A percentile compares a stretch with the other conserved stretches of the same genome.
Conservation (phyloP, 2,113 vertebrate genomes). For the Corapipo altera region DNA sequence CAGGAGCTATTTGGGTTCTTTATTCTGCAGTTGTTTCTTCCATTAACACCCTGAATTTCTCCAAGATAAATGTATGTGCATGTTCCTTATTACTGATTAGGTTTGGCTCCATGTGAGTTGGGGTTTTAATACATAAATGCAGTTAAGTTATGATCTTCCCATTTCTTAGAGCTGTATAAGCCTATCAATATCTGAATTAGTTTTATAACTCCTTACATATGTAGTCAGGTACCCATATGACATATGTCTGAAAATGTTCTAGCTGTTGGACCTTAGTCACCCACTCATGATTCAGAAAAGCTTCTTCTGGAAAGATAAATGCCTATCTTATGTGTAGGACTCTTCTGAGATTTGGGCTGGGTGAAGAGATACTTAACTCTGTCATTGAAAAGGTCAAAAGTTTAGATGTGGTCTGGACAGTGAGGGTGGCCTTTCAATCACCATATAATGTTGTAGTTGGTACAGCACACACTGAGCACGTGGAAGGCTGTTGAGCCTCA, state of each 20-base stretch:
- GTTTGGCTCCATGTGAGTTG: neutral
- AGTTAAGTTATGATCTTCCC: neutral
- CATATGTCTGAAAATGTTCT: neutral
- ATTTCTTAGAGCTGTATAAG: neutral
- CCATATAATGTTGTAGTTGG: neutral
- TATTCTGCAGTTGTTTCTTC: neutral
- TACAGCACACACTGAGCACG: neutral
- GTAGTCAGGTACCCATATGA: neutral
- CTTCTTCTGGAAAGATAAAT: neutral
- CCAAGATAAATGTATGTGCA: neutral
- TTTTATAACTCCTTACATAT: neutral
- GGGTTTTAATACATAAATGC: neutral
- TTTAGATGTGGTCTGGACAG: neutral
- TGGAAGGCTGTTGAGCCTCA: neutral
- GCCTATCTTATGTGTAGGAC: rapidly evolving
- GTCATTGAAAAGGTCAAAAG: neutral
- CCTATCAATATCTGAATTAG: neutral
- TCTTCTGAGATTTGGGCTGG: neutral
- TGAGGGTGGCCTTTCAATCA: neutral
- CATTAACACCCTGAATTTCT: neutral
- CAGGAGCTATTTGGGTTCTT: neutral
- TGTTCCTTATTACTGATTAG: neutral
- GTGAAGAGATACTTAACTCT: neutral
- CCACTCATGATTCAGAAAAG: neutral
- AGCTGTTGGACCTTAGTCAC: neutral